Conservation (phyloP, 2,113 vertebrate genomes). For the Paralichthys olivaceus region DNA sequence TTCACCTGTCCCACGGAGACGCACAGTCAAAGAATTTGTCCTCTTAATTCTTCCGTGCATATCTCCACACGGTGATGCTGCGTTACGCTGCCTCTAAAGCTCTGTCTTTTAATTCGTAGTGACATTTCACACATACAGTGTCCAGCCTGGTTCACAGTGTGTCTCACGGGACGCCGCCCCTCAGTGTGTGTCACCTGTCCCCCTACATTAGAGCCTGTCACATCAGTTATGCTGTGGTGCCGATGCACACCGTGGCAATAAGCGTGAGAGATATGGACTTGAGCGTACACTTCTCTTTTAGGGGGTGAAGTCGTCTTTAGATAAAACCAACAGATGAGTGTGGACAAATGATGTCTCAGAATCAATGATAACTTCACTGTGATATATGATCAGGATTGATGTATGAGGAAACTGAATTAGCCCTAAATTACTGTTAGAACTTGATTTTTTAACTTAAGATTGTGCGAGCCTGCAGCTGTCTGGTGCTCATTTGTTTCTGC, state of each 20-base stretch:
- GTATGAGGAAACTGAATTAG: no score
- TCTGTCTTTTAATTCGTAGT: constrained; percentile 53
- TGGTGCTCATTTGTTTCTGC: neutral
- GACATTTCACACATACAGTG: constrained; percentile 71
- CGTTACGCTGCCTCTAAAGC: constrained; percentile 19
- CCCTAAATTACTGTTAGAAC: no score
- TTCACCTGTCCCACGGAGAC: neutral
- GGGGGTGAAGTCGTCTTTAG: neutral
- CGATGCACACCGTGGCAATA: constrained; percentile 4
- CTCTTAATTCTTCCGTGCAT: constrained; percentile 14
- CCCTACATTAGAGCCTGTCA: constrained; percentile 56
- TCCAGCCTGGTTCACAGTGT: constrained; percentile 43
- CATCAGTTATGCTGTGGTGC: constrained; percentile 27
- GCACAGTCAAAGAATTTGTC: constrained; percentile 13
- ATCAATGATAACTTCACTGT: neutral
- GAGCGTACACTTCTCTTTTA: neutral
- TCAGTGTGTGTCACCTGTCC: constrained; percentile 57
- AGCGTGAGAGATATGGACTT: neutral
- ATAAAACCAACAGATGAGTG: neutral
- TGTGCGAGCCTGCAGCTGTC: neutral
- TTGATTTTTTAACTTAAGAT: neutral
- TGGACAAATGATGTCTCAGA: neutral
- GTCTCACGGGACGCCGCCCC: constrained; percentile 44
- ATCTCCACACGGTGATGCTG: neutral
- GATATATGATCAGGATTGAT: no score